Conservation (phyloP, 2,113 vertebrate genomes). For the Limnothrissa miodon region DNA sequence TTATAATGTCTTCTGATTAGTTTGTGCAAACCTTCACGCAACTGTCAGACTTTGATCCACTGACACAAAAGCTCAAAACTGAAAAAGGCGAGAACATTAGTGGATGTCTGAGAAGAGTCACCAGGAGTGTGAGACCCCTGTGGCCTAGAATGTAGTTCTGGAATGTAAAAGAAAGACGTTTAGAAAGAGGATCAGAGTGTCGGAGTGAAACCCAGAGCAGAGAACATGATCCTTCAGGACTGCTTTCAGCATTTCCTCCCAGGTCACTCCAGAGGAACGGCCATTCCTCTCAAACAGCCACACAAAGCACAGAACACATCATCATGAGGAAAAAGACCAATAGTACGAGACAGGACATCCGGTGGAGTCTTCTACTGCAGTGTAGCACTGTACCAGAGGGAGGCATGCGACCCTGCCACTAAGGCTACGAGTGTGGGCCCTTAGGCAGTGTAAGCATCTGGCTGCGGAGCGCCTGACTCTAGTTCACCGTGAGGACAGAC, state of each 20-base stretch:
- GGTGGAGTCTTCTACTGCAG: too few relatives aligned
- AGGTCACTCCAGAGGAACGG: too few relatives aligned
- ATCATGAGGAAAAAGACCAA: not conserved
- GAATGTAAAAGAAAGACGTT: too few relatives aligned
- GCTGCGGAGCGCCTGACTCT: not conserved
- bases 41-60: not conserved
- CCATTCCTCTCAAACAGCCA: too few relatives aligned
- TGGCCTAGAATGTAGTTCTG: too few relatives aligned
- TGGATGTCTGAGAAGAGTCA: not conserved
- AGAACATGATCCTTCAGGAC: too few relatives aligned
- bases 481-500: conserved; percentile 16
- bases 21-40: not conserved
- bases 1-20: not conserved
- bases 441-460: not conserved
- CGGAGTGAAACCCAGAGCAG: too few relatives aligned
- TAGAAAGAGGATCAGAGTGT: too few relatives aligned
- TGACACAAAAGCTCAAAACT: too few relatives aligned
- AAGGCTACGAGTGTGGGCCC: not conserved
- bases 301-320: too few relatives aligned
- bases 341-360: conserved; percentile 15
- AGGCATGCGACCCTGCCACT: not conserved
- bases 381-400: too few relatives aligned
- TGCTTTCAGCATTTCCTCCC: too few relatives aligned
- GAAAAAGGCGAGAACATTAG: not conserved
- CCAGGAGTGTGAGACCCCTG: not conserved